Base-by-base conservation (phyloP, 2,113 vertebrate genomes). In the Onychostruthus taczanowskii region DNA sequence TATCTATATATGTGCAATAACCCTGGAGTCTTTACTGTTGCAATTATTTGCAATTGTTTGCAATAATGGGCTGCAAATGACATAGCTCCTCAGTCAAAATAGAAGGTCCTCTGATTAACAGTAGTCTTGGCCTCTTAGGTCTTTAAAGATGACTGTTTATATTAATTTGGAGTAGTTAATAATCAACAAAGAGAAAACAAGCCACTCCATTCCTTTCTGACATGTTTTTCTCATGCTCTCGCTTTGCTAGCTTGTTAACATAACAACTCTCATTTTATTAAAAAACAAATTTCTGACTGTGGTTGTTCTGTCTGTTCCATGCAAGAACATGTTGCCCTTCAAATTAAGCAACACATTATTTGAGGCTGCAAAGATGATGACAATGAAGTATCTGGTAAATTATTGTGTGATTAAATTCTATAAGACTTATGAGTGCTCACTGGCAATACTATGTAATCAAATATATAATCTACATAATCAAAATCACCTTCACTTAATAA, bases 401-500 rank as follows among this genome's bases (percentile, higher is more conserved):
- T 64, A 44, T 33, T 64, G 30, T 85, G 62, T 70, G 49, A 90
- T 84, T 93, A 70, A 67, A 80, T 52, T 61, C 12, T 52, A 0
- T 44, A 52, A 84, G 41, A 90, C n/a, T 68, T 84, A 59, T 41
- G 44, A 0, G 1, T 59, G n/a, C 44, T 41, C 21, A 39, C 53
- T 74, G 39, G n/a, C 81, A 80, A 69, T 87, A 27, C 31, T 68
- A 8, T 78, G 41, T 77, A 58, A 82, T 87, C 53, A 88, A 79
- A 84, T 50, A 67, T 52, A 37, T 44, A 59, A 52, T 56, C 66
- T 67, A 7, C 86, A n/a, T 87, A 67, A 77, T 84, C 47, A 89
- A 88, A 90, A 88, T 90, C 56, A 93, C 75, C 76, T 80, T 93
- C 22, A 63, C 39, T 90, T 88, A 72, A 24, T 92, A 84, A 66